Percentiles rank a stretch among this genome's conserved stretches.
These are phyloP conservation scores for Pristionchus exspectatus DNA, from an alignment of 2,888 invertebrate genomes.

Conservation along the genomic window DNA sequence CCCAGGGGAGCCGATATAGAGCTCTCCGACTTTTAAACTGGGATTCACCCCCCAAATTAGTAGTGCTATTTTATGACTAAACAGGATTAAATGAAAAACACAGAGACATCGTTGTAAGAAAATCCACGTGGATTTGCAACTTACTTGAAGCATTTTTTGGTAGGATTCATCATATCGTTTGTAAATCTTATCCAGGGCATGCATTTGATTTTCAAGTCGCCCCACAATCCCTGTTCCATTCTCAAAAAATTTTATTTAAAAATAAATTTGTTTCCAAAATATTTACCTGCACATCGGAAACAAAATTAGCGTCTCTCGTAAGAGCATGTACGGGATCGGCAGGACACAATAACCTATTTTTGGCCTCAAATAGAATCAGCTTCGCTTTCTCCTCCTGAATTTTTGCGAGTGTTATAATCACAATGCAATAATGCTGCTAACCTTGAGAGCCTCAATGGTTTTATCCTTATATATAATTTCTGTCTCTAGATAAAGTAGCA, in stretches of 20 bases:
- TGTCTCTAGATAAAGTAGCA: constrained; percentile 6
- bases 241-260: not conserved
- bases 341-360: not conserved
- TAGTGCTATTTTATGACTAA: too few species aligned
- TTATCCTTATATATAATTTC: not conserved
- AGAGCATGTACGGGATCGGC: constrained; percentile 21
- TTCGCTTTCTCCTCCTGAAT: constrained; percentile 12
- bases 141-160: not conserved
- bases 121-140: too few species aligned
- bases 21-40: too few species aligned
- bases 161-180: not conserved
- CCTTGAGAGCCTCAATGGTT: not conserved
- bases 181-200: not conserved
- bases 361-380: not conserved
- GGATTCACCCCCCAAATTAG: too few species aligned
- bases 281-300: not conserved
- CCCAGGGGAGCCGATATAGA: too few species aligned
- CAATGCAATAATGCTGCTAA: not conserved
- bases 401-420: too few species aligned
- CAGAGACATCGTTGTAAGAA: too few species aligned
- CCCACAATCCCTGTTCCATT: not conserved
- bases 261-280: not conserved
- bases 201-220: not conserved
- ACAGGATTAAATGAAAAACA: too few species aligned
- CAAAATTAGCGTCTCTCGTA: not conserved